Evolutionary conservation across 1,140 invertebrate species (phyloP).

Genomic region (Hycleus cichorii): DNA sequence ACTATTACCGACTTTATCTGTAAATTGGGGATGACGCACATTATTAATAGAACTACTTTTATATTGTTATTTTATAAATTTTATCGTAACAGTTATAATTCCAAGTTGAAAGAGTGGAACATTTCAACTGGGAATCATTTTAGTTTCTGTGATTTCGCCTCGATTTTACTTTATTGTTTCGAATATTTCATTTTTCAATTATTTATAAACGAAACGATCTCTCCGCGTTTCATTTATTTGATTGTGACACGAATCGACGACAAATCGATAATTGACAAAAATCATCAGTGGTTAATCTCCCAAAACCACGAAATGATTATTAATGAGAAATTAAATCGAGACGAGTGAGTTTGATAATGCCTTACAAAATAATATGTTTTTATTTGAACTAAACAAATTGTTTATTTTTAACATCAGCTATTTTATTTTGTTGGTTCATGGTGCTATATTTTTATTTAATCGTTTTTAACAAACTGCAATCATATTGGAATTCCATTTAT

Average conservation of each 20-base stretch:
- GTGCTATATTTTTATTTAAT: conserved; percentile 22
- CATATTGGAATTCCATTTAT: conserved; percentile 4
- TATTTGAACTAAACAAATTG: background rate
- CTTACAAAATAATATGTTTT: conserved; percentile 12
- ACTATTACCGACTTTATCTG: background rate
- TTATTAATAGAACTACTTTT: background rate
- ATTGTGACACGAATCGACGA: background rate
- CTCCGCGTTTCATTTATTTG: conserved; percentile 12
- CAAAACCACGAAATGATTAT: conserved; percentile 2
- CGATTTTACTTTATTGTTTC: background rate
- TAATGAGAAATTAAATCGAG: conserved; percentile 14
- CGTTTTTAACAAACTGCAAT: background rate
- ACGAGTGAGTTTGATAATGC: conserved; percentile 12
- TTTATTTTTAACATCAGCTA: conserved; percentile 21
- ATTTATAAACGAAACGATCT: conserved; percentile 12
- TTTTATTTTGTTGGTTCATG: conserved; percentile 17
- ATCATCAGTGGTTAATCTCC: conserved; percentile 13
- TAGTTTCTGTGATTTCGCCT: conserved; percentile 22
- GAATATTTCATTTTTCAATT: too few relatives aligned
- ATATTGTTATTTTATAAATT: background rate
- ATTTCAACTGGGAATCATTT: background rate
- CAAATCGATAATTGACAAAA: too few relatives aligned
- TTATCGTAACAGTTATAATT: background rate
- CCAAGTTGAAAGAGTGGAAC: background rate
- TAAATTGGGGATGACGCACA: background rate